A percentile compares a stretch with the other conserved stretches of the same genome.
Evolutionary conservation across 1,140 invertebrate species (phyloP).

Genomic region (Laodelphax striatellus): DNA sequence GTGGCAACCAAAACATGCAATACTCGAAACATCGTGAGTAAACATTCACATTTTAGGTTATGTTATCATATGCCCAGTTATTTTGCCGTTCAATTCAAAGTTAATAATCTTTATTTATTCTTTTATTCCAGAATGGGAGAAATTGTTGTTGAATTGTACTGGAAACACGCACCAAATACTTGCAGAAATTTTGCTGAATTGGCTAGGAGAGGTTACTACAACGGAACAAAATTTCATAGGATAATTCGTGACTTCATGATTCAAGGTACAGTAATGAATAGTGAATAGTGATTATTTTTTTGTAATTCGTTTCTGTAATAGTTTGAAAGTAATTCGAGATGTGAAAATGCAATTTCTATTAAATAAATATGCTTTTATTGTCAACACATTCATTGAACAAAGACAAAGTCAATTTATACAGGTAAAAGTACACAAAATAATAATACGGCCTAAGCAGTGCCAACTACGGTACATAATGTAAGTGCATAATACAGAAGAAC

Average conservation of each 20-base stretch:
- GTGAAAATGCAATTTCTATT: no score
- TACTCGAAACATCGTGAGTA: conserved; percentile 66
- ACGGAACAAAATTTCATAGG: conserved; percentile 91
- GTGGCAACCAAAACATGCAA: conserved; percentile 73
- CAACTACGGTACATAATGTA: no score
- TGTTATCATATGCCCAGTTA: conserved; percentile 1
- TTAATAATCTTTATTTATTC: conserved; percentile 15
- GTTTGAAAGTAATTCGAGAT: no score
- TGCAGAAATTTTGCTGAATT: conserved; percentile 96
- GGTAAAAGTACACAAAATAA: no score
- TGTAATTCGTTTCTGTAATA: no score
- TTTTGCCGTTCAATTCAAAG: conserved; percentile 8
- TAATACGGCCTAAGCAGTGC: no score
- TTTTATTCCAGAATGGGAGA: conserved; percentile 76
- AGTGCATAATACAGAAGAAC: no score
- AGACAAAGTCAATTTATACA: no score
- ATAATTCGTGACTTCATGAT: conserved; percentile 98
- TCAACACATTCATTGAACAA: no score
- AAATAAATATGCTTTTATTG: no score
- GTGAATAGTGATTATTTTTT: no score
- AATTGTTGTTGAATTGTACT: conserved; percentile 86
- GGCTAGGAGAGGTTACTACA: conserved; percentile 84
- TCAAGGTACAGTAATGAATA: conserved; percentile 53
- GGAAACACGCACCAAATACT: conserved; percentile 93
- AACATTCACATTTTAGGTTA: not conserved